Conservation (phyloP, 1,140 invertebrate species). For the Listronotus bonariensis region DNA sequence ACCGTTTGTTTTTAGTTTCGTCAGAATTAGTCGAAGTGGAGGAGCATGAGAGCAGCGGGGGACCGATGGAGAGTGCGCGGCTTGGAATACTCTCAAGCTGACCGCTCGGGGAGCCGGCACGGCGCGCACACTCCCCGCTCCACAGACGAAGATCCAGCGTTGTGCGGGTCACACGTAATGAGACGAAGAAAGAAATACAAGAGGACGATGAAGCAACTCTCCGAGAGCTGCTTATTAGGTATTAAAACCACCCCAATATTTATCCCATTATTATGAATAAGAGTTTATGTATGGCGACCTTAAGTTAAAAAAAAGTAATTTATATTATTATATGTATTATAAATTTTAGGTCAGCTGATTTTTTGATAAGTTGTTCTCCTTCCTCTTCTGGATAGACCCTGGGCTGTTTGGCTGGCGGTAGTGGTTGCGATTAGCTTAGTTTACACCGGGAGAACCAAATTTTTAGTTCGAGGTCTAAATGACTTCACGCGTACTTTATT, state of each 20-base stretch:
- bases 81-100: slow-evolving; percentile 53
- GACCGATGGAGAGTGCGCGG: slow-evolving; percentile 50
- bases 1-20: slow-evolving; percentile 44
- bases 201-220: slow-evolving; percentile 83
- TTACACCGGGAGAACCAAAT: no score
- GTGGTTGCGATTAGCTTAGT: no score
- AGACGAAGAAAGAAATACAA: slow-evolving; percentile 61
- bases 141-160: slow-evolving; percentile 34
- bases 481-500: no score
- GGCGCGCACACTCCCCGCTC: slow-evolving; percentile 47
- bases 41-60: slow-evolving; percentile 52
- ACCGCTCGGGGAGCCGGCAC: slow-evolving; percentile 47
- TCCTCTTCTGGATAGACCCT: no score
- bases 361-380: no score
- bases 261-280: no score
- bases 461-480: no score
- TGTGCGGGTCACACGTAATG: slow-evolving; percentile 50
- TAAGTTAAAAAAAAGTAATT: no score
- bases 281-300: no score
- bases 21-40: slow-evolving; percentile 56
- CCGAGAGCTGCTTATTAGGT: slow-evolving; percentile 85
- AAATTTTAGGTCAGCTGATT: no score
- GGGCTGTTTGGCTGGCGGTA: no score
- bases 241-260: slow-evolving; percentile 47
- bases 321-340: no score